Base-by-base conservation (phyloP, 2,113 vertebrate genomes). In the Passer montanus region DNA sequence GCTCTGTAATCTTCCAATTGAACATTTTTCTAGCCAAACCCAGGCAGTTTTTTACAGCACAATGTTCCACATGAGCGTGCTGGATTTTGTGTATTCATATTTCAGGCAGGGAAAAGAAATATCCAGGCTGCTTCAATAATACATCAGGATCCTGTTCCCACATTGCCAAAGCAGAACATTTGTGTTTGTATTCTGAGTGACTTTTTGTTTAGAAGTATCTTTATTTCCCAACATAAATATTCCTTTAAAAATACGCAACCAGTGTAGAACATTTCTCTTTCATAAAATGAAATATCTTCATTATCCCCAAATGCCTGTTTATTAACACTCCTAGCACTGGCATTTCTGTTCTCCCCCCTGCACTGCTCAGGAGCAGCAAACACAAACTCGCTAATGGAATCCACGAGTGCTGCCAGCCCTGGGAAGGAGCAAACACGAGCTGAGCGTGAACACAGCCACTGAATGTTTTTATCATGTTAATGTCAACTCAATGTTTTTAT, bases 91-190 rank as follows among this genome's bases (percentile, higher is more conserved):
- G 72, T 67, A 64, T 64, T 73, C 69, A 3, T 67, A 37, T 89
- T 94, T 91, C 78, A 80, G 78, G 70, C 74, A 47, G 35, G 64
- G 60, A 49, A 73, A 76, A 89, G 64, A 89, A 94, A 93, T 6
- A 21, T 55, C 52, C 50, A 7, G 76, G 37, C 87, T 90, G 59
- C 46, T 94, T 92, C 92, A 84, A 83, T 86, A 96, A 93, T 91
- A 13, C 58, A 92, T 94, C 92, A 93, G 86, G 67, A 94, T 74
- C 90, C 79, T 24, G 66, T 68, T 92, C 63, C 64, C 76, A 86
- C 56, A 37, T n/a, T 89, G 91, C 87, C 92, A 90, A 74, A 94
- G 67, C 94, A 94, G 76, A 95, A 27, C 64, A 74, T 43, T 92
- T 62, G 37, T 92, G 81, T 92, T 89, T 92, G 80, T 52, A 55